Base-by-base conservation (phyloP, 2,113 vertebrate species). In the Potamarius usumacintae region DNA sequence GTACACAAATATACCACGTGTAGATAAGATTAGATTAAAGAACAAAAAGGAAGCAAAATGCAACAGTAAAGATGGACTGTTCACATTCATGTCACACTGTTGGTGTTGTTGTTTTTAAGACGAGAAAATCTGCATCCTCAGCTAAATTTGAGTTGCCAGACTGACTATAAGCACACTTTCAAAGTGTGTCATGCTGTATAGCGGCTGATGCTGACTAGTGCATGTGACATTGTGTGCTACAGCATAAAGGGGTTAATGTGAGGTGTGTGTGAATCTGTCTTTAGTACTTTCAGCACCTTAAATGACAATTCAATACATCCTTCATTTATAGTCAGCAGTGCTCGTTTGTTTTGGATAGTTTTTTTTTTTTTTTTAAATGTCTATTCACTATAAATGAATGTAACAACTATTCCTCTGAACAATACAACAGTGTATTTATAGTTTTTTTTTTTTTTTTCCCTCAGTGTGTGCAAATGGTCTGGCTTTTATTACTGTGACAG, bases 91-190 rank as follows among this genome's bases (percentile, higher is more conserved):
- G 30, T 62, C 30, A 62, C 57, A 48, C 79, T 60, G 30, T 60
- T 42, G 27, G 67, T 60, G 25, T 50, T 76, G 48, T 85, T 69
- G 86, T 69, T 74, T 80, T 86, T 80, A 80, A 80, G 27, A 55
- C 15, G 72, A 58, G 48, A 62, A 87, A 84, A 69, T 63, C 42
- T 77, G 87, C 82, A 69, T 48, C 20, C 63, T 84, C 82, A 79
- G 72, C 87, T 84, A 18, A 58, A 84, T 65, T 78, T 27, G 10
- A 58, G 6, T 20, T 79, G 60, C 87, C 72, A 84, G 82, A 88
- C 5, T 84, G 82, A 88, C 87, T 88, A 58, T 72, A 84, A 71
- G n/a, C 67, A 53, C 71, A 83, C 86, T 88, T 88, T 88, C 87
- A 74, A 84, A 78, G 82, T 88, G 87, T 84, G 87, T 84, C 87